These are phyloP conservation scores for Oscheius sp. DNA, from an alignment of 2,888 invertebrate genomes.

Conservation along the genomic window DNA sequence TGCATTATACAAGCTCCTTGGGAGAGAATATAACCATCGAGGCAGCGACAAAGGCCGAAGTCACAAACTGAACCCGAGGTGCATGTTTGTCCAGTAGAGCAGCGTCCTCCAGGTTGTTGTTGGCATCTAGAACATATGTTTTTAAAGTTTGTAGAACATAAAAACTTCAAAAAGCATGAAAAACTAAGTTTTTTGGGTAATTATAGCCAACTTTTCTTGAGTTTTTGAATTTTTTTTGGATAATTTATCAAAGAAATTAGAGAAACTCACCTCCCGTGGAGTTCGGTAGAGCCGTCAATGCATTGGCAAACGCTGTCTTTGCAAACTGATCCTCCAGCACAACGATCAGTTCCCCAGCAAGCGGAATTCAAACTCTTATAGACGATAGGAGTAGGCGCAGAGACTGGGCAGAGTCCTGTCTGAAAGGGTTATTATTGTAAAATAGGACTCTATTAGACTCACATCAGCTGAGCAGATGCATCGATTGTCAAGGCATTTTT, in stretches of 20 bases:
- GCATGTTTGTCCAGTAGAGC: constrained; percentile 65
- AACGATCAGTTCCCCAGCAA: constrained; percentile 56
- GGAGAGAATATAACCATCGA: constrained; percentile 34
- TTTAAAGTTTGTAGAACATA: not conserved
- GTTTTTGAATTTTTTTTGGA: too few species aligned
- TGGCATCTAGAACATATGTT: constrained; percentile 46
- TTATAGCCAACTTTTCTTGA: too few species aligned
- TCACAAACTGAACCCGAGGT: constrained; percentile 60
- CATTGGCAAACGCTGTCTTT: constrained; percentile 59
- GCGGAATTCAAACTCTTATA: constrained; percentile 56
- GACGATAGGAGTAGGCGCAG: constrained; percentile 30
- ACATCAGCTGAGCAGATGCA: constrained; percentile 42
- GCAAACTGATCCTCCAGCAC: constrained; percentile 64
- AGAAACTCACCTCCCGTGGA: constrained; percentile 38
- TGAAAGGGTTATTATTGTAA: too few species aligned
- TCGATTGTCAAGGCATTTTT: constrained; percentile 37
- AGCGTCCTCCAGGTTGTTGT: constrained; percentile 53
- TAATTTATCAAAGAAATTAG: too few species aligned
- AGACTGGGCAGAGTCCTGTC: constrained; percentile 41
- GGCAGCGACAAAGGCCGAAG: constrained; percentile 64
- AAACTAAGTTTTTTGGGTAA: too few species aligned
- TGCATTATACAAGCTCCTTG: constrained; percentile 46
- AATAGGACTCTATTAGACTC: too few species aligned
- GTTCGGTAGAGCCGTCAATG: constrained; percentile 59
- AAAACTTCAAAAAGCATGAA: too few species aligned